phyloP scores from a whole-genome alignment of 2,888 invertebrate species.

The Nipponacmea schrenckii region DNA sequence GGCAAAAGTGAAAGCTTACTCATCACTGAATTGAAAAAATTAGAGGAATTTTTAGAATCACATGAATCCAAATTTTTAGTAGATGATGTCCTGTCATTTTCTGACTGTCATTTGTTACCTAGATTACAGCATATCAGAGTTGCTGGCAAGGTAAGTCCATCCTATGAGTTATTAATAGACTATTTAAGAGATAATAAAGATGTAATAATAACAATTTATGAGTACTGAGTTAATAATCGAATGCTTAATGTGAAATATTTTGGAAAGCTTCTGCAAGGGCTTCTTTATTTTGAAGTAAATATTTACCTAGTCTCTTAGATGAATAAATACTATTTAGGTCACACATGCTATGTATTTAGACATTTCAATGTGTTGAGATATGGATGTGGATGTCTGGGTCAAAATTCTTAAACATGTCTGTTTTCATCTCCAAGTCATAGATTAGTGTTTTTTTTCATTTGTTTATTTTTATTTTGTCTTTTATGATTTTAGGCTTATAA shows the following conservation, averaged over 20 bases:
- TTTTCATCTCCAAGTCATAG: not conserved
- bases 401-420: too few species aligned
- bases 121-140: conserved; percentile 98
- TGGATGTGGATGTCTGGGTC: too few species aligned
- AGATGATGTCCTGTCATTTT: conserved; percentile 97
- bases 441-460: not conserved
- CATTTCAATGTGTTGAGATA: not conserved
- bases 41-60: conserved; percentile 64
- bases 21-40: conserved; percentile 69
- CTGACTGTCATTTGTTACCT: conserved; percentile 99
- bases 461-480: conserved; percentile 22
- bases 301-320: not conserved
- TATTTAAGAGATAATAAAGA: too few species aligned
- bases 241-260: too few species aligned
- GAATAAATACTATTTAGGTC: not conserved
- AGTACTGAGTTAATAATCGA: too few species aligned
- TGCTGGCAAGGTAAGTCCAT: conserved; percentile 76
- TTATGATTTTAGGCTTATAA: conserved; percentile 54
- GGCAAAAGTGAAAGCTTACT: conserved; percentile 75
- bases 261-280: too few species aligned
- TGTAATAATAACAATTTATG: too few species aligned
- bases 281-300: too few species aligned
- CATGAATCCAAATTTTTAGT: conserved; percentile 87
- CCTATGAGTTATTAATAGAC: too few species aligned
- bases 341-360: not conserved